Base-by-base conservation (phyloP, 2,888 invertebrate genomes). In the Trypoxylon attenuatum region DNA sequence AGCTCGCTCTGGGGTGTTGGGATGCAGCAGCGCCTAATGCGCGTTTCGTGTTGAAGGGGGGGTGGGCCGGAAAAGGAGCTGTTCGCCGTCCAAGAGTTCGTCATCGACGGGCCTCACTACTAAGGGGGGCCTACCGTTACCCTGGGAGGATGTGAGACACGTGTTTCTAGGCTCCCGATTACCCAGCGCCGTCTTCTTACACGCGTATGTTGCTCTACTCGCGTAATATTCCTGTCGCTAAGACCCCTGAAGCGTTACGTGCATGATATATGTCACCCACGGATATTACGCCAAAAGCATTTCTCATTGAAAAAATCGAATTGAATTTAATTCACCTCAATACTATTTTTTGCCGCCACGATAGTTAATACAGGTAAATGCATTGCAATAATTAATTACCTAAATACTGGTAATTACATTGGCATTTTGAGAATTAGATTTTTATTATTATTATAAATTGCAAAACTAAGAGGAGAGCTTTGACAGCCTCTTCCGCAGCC, bases 21-120 rank as follows among this genome's bases (percentile, higher is more conserved):
- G 80, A 81, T 81, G 82, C 82, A 78, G 78, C 78, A 76, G 77
- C 80, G 82, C 76, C 83, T 86, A 86, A 86, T 86, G 86, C 84
- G 85, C 80, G 80, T 84, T 85, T 78, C 86, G 78, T 85, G 86
- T 86, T 82, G 81, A 79, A 78, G 76, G 76, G n/a, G n/a, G 69
- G 79, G 68, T 69, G 77, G 76, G 72, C 73, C 67, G 75, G 73
- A 73, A 74, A 76, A 76, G 77, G 79, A 77, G 77, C 67, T 73
- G 75, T 73, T 65, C 65, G 62, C 43, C 62, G 65, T 41, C 59
- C 51, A 61, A 62, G 63, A 57, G 50, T 55, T 57, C 67, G 65
- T 73, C 65, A 33, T 56, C 47, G 43, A 33, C 69, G 49, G 54
- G 55, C 52, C 59, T 41, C 56, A 57, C 47, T 69, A 22, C 58